These are phyloP conservation scores for Coilia nasus DNA, from an alignment of 2,797 vertebrate species.

Conservation along the genomic window DNA sequence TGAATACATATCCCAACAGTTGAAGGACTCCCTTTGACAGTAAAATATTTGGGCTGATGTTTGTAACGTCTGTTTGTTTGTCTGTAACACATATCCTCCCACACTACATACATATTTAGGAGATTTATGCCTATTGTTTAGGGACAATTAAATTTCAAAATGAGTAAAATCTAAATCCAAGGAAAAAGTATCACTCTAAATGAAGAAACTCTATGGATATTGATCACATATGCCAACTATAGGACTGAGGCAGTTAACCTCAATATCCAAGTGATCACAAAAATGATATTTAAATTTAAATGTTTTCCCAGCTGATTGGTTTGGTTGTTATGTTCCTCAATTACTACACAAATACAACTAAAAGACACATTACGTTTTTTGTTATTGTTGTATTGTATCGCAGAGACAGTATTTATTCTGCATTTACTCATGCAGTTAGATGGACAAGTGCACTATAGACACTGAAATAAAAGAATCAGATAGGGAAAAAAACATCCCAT, in stretches of 20 bases:
- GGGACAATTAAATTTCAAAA: not conserved
- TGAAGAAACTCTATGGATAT: not conserved
- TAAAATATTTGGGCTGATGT: not conserved
- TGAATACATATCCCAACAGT: not conserved
- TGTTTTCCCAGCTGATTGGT: not conserved
- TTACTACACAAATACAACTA: not conserved
- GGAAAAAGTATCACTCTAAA: not conserved
- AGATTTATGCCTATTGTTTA: not conserved
- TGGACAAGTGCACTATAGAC: conserved; percentile 67
- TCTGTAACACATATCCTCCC: not conserved
- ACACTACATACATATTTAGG: not conserved
- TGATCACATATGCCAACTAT: not conserved
- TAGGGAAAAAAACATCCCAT: not conserved
- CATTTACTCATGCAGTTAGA: not conserved
- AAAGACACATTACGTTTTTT: not conserved
- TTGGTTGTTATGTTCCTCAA: not conserved
- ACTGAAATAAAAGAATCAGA: conserved; percentile 59
- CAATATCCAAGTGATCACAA: not conserved
- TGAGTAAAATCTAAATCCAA: not conserved
- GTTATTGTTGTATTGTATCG: not conserved
- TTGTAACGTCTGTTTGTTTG: not conserved
- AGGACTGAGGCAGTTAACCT: not conserved
- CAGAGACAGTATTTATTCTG: not conserved
- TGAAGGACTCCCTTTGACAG: conserved; percentile 7
- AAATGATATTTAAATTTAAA: not conserved